Conservation (phyloP, 2,888 invertebrate species). For the Sphaerophoria rueppellii region DNA sequence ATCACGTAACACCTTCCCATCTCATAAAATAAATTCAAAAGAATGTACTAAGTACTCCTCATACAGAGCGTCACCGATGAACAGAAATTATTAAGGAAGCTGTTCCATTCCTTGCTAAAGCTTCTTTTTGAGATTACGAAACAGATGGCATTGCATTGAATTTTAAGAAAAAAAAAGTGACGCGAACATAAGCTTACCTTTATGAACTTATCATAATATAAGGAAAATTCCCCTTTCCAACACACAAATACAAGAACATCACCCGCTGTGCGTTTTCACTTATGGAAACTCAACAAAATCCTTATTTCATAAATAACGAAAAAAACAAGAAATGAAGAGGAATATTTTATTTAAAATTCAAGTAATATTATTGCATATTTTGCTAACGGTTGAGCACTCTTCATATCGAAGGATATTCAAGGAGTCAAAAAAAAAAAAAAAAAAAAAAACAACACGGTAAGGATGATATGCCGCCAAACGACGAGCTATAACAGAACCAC, state of each 20-base stretch:
- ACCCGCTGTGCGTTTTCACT: conserved; percentile 29
- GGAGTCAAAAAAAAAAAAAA: conserved; percentile 17
- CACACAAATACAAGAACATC: neutral
- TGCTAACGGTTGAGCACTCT: conserved; percentile 30
- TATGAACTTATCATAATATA: conserved; percentile 1
- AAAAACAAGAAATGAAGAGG: neutral
- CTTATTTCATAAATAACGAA: neutral
- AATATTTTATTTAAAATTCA: conserved; percentile 63
- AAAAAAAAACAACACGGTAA: conserved; percentile 8
- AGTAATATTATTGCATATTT: conserved; percentile 64
- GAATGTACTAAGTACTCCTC: too few relatives aligned
- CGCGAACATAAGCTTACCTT: neutral
- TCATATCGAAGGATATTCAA: conserved; percentile 34
- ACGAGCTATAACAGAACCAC: neutral
- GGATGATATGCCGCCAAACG: conserved; percentile 10
- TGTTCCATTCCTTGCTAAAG: too few relatives aligned
- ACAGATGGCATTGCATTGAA: conserved; percentile 10
- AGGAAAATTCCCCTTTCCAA: neutral
- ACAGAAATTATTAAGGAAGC: too few relatives aligned
- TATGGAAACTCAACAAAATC: neutral
- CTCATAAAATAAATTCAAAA: too few relatives aligned
- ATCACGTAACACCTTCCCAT: too few relatives aligned
- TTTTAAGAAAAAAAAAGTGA: neutral
- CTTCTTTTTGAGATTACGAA: too few relatives aligned
- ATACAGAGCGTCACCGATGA: too few relatives aligned